phyloP scores from a whole-genome alignment of 2,888 invertebrate species.

The Leptinotarsa juncta region DNA sequence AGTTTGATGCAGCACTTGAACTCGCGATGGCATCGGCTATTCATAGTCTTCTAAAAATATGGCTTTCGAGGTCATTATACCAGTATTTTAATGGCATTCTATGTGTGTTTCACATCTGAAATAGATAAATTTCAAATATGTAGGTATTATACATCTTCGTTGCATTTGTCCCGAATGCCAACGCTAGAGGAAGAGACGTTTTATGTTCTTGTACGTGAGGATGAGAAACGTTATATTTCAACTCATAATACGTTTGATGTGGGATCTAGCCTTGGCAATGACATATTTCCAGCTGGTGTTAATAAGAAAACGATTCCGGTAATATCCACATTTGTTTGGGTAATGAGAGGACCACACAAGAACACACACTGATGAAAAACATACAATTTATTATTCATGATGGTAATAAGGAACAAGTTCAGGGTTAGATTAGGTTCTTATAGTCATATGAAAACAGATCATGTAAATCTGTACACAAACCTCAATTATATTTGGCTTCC shows the following conservation, averaged over 20 bases:
- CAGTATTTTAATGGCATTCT: conserved; percentile 43
- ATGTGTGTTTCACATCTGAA: conserved; percentile 31
- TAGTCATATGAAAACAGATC: too few species aligned
- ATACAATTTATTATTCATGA: too few species aligned
- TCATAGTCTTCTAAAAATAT: conserved; percentile 56
- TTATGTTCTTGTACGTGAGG: background rate
- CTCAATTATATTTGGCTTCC: too few species aligned
- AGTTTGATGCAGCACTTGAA: conserved; percentile 20
- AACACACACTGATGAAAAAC: too few species aligned
- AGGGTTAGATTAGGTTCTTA: too few species aligned
- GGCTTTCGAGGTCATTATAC: conserved; percentile 54
- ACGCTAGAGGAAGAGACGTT: background rate
- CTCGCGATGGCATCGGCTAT: conserved; percentile 36
- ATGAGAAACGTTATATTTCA: background rate
- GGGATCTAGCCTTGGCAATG: background rate
- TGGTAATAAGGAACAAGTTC: too few species aligned
- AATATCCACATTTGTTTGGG: too few species aligned
- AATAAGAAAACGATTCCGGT: too few species aligned
- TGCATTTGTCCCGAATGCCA: background rate
- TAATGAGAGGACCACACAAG: too few species aligned
- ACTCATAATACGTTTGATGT: background rate
- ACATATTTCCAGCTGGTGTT: background rate
- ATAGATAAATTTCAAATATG: conserved; percentile 32
- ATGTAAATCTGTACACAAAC: too few species aligned
- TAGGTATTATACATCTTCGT: conserved; percentile 31